phyloP scores from a whole-genome alignment of 2,113 vertebrate genomes.

The Hippoglossus stenolepis region DNA sequence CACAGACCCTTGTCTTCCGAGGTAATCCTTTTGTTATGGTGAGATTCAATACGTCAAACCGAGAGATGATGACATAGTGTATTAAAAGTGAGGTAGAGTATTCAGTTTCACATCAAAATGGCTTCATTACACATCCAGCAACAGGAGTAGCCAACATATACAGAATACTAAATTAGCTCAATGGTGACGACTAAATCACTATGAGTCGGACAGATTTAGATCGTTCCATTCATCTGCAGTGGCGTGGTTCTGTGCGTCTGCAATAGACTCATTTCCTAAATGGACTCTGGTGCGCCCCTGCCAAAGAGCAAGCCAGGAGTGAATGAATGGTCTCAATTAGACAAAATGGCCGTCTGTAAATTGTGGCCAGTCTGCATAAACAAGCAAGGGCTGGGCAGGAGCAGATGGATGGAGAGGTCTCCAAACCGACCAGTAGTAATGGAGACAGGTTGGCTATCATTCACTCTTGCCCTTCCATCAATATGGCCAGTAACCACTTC shows the following conservation, averaged over 20 bases:
- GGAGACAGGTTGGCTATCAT: conserved; percentile 32
- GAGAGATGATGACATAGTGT: background rate
- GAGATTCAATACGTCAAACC: conserved; percentile 22
- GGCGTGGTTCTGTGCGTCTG: conserved; percentile 1
- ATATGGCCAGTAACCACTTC: conserved; percentile 29
- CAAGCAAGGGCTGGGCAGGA: conserved; percentile 30
- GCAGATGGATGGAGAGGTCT: conserved; percentile 59
- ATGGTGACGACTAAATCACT: conserved; percentile 39
- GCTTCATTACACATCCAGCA: background rate
- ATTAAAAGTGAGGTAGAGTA: background rate
- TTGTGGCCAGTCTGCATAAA: conserved; percentile 64
- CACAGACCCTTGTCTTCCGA: conserved; percentile 10
- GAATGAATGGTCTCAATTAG: conserved; percentile 72
- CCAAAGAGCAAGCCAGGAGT: conserved; percentile 65
- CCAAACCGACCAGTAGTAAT: conserved; percentile 37
- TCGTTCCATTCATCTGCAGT: conserved; percentile 57
- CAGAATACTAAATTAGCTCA: conserved; percentile 41
- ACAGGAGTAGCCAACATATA: conserved; percentile 13
- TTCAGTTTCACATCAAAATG: conserved; percentile 34
- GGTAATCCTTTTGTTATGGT: conserved; percentile 3
- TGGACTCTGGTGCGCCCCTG: conserved; percentile 63
- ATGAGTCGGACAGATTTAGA: conserved; percentile 51
- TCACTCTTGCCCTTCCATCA: conserved; percentile 33
- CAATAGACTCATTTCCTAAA: conserved; percentile 74
- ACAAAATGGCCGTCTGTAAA: conserved; percentile 67